phyloP scores from a whole-genome alignment of 2,888 invertebrate species.

The Brachynemurus nebulosus region DNA sequence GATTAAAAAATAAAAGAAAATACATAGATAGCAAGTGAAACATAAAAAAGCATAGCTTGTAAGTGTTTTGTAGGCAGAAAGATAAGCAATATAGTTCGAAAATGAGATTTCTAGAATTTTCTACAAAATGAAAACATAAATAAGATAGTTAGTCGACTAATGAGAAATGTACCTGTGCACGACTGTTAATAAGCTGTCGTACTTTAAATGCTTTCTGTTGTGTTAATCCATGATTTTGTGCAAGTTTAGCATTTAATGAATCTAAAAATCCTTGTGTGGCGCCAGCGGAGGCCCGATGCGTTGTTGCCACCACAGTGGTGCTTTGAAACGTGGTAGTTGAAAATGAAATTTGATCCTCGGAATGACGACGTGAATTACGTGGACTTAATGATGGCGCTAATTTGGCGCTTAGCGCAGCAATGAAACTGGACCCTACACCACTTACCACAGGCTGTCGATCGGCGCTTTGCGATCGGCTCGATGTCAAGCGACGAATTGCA shows the following conservation, averaged over 20 bases:
- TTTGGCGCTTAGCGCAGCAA: constrained; percentile 59
- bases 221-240: constrained; percentile 43
- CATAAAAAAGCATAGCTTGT: no score
- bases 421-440: constrained; percentile 48
- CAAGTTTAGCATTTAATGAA: constrained; percentile 66
- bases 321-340: no score
- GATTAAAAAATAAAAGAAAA: no score
- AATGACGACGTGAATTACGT: constrained; percentile 36
- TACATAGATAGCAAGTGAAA: no score
- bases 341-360: constrained; percentile 26
- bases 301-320: no score
- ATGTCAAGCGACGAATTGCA: constrained; percentile 35
- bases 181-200: constrained; percentile 58
- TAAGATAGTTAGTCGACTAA: no score
- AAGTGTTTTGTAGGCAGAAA: no score
- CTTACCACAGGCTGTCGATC: constrained; percentile 35
- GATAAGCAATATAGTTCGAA: no score
- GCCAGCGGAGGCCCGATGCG: constrained; percentile 16
- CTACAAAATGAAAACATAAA: no score
- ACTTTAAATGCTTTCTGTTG: constrained; percentile 47
- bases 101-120: no score
- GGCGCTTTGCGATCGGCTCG: constrained; percentile 42
- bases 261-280: constrained; percentile 54
- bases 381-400: constrained; percentile 48
- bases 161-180: constrained; percentile 42